Conservation (phyloP, 2,113 vertebrate species). For the Hiodon tergisus region DNA sequence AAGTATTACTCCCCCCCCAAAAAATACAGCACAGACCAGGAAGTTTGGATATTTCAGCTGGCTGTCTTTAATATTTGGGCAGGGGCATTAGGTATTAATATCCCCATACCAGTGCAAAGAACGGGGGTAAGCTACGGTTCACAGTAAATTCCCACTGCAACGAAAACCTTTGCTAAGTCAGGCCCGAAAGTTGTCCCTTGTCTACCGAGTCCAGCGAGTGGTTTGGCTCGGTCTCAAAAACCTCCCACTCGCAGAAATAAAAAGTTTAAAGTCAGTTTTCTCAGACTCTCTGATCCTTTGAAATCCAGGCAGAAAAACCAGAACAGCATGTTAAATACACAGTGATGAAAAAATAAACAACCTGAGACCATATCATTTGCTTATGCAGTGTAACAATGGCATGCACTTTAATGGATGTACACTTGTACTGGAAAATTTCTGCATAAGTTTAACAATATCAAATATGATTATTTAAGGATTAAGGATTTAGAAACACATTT, state of each 20-base stretch:
- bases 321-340: background rate
- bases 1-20: too few relatives aligned
- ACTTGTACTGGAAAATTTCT: background rate
- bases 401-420: constrained; percentile 1
- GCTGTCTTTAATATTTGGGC: too few relatives aligned
- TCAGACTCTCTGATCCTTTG: background rate
- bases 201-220: too few relatives aligned
- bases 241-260: background rate
- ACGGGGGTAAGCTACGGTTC: too few relatives aligned
- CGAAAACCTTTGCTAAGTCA: too few relatives aligned
- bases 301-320: background rate
- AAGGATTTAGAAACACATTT: too few relatives aligned
- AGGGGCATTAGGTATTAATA: too few relatives aligned
- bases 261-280: background rate
- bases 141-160: too few relatives aligned
- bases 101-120: too few relatives aligned
- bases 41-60: too few relatives aligned
- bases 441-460: background rate
- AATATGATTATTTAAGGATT: background rate
- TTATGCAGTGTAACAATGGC: background rate
- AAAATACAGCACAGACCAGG: too few relatives aligned
- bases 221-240: background rate
- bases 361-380: background rate
- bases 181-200: too few relatives aligned
- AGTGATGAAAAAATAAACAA: background rate